These are phyloP conservation scores for Xanthorhoe spadicearia DNA, from an alignment of 2,888 invertebrate genomes.

Conservation along the genomic window DNA sequence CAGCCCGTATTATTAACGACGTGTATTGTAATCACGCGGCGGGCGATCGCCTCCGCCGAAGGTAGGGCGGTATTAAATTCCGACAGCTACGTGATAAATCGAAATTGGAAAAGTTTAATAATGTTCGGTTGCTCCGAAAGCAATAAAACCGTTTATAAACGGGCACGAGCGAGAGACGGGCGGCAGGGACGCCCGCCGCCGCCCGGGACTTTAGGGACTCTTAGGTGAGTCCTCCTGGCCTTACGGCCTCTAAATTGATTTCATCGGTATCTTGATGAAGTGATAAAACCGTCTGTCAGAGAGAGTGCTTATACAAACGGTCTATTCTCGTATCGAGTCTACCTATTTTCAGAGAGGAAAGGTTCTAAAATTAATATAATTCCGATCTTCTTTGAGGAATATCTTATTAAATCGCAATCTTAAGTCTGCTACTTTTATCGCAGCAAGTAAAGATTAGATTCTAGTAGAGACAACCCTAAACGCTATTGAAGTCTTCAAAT, in stretches of 20 bases:
- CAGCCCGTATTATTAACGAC: slow-evolving; percentile 82
- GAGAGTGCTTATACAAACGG: slow-evolving; percentile 39
- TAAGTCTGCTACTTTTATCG: not conserved
- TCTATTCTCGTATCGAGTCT: slow-evolving; percentile 15
- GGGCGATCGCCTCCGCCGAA: slow-evolving; percentile 84
- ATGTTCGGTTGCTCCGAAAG: slow-evolving; percentile 86
- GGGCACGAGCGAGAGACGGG: slow-evolving; percentile 84
- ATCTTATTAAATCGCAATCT: not conserved
- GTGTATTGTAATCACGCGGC: slow-evolving; percentile 85
- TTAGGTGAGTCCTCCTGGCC: slow-evolving; percentile 75
- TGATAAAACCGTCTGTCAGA: slow-evolving; percentile 68
- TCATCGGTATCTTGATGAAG: slow-evolving; percentile 77
- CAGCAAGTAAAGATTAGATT: not conserved
- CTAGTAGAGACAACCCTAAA: slow-evolving; percentile 54
- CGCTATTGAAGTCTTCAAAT: slow-evolving; percentile 56
- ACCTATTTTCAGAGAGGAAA: slow-evolving; percentile 2
- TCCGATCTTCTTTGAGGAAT: not conserved
- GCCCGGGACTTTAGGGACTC: slow-evolving; percentile 82
- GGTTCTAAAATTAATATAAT: not conserved
- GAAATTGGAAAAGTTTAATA: slow-evolving; percentile 86
- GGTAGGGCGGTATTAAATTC: slow-evolving; percentile 86
- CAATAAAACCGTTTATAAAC: slow-evolving; percentile 86
- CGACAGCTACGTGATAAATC: slow-evolving; percentile 86
- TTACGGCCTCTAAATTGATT: slow-evolving; percentile 78
- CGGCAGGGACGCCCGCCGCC: slow-evolving; percentile 78